Base-by-base conservation (phyloP, 2,888 invertebrate species). In the Leptopilina myrica region DNA sequence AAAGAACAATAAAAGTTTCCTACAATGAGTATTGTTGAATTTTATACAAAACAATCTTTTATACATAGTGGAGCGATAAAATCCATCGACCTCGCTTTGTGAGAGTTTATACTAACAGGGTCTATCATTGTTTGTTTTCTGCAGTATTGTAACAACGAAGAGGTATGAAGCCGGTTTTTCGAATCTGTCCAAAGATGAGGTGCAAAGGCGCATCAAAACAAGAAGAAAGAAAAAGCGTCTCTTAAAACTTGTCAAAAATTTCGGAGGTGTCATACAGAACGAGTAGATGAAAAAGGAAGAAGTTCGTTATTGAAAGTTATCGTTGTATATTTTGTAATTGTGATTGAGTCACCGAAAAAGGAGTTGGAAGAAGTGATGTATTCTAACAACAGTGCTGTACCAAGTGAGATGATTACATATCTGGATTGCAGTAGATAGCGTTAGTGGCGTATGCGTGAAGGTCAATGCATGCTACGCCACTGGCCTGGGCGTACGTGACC, bases 401-500 rank as follows among this genome's bases (percentile, higher is more conserved):
- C 85, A 86, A 87, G 88, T 81, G 86, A 78, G 88, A 85, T 86
- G 88, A 84, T 84, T 86, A 88, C 83, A 78, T 85, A 85, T 79
- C 82, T 85, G 84, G 87, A 83, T 86, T 83, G 84, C 86, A 83
- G 84, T 84, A 89, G 89, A 89, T 89, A 89, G 88, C 89, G 87
- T 80, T 84, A 83, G 83, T 81, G 81, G 84, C 78, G 85, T 78
- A 86, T 81, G 83, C 82, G 79, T 85, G 85, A 82, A 84, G 82
- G 86, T 82, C 87, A 87, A 88, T 88, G 89, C 87, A 86, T 81
- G 84, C 84, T 82, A 86, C 86, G 88, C 86, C 85, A 85, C 87
- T 86, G 87, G 84, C 86, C 83, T 84, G 85, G 84, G 86, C 80
- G 80, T 80, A 80, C 83, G 82, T 81, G 81, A 83, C 81, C 82